Conservation (phyloP, 1,140 invertebrate species). For the Drosophila kanapiae region DNA sequence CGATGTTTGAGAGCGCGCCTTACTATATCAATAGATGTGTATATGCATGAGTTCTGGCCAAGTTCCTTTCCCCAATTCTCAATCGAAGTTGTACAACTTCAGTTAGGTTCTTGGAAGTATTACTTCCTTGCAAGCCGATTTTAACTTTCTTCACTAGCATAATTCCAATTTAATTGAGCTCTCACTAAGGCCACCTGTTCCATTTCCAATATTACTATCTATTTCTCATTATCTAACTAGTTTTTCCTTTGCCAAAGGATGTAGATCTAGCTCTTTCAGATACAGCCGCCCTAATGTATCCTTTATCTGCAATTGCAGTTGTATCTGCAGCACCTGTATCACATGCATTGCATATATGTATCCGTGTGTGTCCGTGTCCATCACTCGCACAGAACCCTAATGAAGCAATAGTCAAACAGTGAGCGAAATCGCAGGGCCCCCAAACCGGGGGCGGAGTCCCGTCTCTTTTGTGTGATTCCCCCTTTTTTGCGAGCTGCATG, state of each 20-base stretch:
- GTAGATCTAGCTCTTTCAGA: background rate
- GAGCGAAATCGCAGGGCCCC: too few relatives aligned
- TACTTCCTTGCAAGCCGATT: background rate
- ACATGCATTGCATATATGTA: background rate
- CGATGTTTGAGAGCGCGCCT: conserved; percentile 20
- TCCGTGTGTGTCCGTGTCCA: background rate
- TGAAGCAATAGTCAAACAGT: conserved; percentile 37
- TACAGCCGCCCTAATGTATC: background rate
- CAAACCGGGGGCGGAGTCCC: conserved; percentile 12
- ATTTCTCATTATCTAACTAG: background rate
- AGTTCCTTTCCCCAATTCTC: background rate
- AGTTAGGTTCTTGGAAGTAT: too few relatives aligned
- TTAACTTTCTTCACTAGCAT: too few relatives aligned
- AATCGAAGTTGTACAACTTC: background rate
- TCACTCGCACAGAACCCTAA: conserved; percentile 26
- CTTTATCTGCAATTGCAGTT: conserved; percentile 19
- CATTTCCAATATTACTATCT: background rate
- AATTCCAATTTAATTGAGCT: background rate
- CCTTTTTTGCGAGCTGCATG: conserved; percentile 10
- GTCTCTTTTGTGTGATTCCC: conserved; percentile 27
- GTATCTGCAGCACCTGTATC: conserved; percentile 25
- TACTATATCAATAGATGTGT: conserved; percentile 29
- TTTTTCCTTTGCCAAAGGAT: background rate
- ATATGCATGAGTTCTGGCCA: background rate
- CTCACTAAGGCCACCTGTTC: background rate